Evolutionary conservation across 2,113 vertebrate species (phyloP).

Genomic region (Cebidichthys violaceus): DNA sequence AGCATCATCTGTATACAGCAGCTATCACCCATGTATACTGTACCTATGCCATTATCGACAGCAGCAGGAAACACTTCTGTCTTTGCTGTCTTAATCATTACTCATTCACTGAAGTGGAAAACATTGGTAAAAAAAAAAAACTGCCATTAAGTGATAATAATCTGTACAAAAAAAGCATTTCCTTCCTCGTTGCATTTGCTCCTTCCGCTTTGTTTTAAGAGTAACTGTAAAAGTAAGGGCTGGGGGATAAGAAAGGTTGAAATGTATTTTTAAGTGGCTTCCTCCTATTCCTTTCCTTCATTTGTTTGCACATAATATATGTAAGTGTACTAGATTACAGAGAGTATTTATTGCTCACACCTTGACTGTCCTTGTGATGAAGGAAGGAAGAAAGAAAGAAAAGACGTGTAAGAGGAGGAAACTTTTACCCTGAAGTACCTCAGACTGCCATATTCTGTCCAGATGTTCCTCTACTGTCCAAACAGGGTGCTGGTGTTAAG

Average conservation of each 20-base stretch:
- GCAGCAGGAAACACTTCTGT: not conserved
- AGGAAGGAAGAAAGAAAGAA: constrained; percentile 12
- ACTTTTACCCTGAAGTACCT: constrained; percentile 68
- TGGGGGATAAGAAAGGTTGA: constrained; percentile 6
- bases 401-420: constrained; percentile 6
- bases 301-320: constrained; percentile 64
- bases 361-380: constrained; percentile 58
- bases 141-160: constrained; percentile 16
- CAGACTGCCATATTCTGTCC: constrained; percentile 69
- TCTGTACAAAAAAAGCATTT: not conserved
- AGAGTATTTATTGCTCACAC: constrained; percentile 66
- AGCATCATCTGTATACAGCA: constrained; percentile 25
- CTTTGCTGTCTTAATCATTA: not conserved
- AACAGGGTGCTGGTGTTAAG: constrained; percentile 56
- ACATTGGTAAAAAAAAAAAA: not conserved
- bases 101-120: constrained; percentile 16
- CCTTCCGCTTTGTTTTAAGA: not conserved
- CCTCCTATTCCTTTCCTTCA: constrained; percentile 32
- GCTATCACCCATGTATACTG: not conserved
- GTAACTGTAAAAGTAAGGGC: constrained; percentile 12
- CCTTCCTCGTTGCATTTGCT: constrained; percentile 41
- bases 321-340: constrained; percentile 42
- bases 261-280: constrained; percentile 38
- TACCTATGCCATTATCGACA: not conserved
- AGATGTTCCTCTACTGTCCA: constrained; percentile 51